Base-by-base conservation (phyloP, 1,140 invertebrate genomes). In the Cheumatopsyche charites region DNA sequence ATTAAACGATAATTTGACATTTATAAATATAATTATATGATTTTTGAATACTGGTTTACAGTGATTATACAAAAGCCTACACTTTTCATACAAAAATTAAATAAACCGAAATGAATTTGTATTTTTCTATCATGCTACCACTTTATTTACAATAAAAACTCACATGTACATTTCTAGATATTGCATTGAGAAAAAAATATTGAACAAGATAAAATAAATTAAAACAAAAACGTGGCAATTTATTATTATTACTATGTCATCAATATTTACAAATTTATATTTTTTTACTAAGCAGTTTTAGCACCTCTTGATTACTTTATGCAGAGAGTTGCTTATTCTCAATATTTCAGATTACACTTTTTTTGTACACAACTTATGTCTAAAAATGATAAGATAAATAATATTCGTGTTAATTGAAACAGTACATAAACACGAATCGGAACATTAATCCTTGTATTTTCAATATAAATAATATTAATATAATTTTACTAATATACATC, bases 391-490 rank as follows among this genome's bases (percentile, higher is more conserved):
- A n/a, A 47, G 13, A n/a, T 19, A 52, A 17, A 52, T 17, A 52
- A 52, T 9, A 52, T 17, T 52, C 9, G 15, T 52, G 15, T 52
- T 52, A 19, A 11, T 52, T 52, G 9, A n/a, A 17, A 17, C 19
- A n/a, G 45, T 47, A 17, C 15, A 52, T 19, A 52, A 58, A 25
- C 55, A 23, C 55, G 55, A 58, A 58, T 58, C 21, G 55, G 55
- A 58, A 58, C 55, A 58, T 58, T 17, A 23, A 58, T 25, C 25
- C n/a, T n/a, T n/a, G n/a, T n/a, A 25, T 19, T 58, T 58, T 36
- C 29, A 58, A 21, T 58, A 68, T 12, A 68, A 68, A 68, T 68
- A 47, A 68, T 55, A 68, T 55, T 68, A 47, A 68, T 55, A 68
- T 55, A 68, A 29, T 25, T 55, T 13, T 66, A 15, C 25, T 25